Base-by-base conservation (phyloP, 2,888 invertebrate species). In the Lumbricus terrestris region DNA sequence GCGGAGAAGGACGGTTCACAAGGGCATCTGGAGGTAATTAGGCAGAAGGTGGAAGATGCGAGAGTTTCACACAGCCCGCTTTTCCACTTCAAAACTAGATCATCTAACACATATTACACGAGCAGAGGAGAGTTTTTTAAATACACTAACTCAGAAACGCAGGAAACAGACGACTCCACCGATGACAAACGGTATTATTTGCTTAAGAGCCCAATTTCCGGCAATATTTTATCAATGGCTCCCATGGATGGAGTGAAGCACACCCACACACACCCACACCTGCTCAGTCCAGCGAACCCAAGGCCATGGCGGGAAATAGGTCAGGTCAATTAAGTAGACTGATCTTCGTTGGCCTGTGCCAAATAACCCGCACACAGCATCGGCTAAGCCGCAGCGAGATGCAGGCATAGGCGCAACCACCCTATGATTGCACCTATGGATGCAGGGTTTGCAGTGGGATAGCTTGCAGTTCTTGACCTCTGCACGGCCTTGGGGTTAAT, bases 11-110 rank as follows among this genome's bases (percentile, higher is more conserved):
- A 69, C n/a, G 69, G 69, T 69, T 69, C 29, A 69, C 5, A 69
- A 11, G 69, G 69, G 69, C 69, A 69, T 69, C 69, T 69, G 69
- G 29, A n/a, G n/a, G 69, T 29, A n/a, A n/a, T 69, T 69, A n/a
- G 69, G n/a, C n/a, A 69, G 69, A 69, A 29, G n/a, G 69, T 18
- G 69, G n/a, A 69, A 3, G 69, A 69, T n/a, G n/a, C 13, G 29
- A 69, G 69, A 69, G 69, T 69, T 69, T 69, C 69, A 69, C 69
- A n/a, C 69, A 69, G n/a, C n/a, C 69, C n/a, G n/a, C 69, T 69
- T 69, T 69, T n/a, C 29, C 69, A 69, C 69, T 29, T 69, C 69
- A 47, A 8, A 47, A 47, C 47, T 23, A 47, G 47, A 23, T 69
- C 29, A 69, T 69, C 69, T 13, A 69, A 69, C n/a, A n/a, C 11